These are phyloP conservation scores for Rhopalosiphum nymphaeae DNA, from an alignment of 2,888 invertebrate species.

Conservation along the genomic window DNA sequence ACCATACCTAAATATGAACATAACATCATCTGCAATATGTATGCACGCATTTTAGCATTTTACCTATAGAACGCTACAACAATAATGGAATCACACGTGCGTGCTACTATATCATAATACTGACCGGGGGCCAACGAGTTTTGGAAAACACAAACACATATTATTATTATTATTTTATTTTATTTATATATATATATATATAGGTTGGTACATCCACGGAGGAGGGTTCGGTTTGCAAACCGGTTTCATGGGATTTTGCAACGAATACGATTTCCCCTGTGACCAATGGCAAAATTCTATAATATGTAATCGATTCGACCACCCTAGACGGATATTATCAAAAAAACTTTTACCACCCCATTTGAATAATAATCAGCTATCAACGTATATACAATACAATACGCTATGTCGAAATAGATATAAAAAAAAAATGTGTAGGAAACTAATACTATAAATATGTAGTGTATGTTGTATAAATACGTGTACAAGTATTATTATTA, in stretches of 20 bases:
- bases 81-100: conserved; percentile 20
- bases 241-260: conserved; percentile 59
- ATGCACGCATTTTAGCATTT: neutral
- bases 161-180: neutral
- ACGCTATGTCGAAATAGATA: neutral
- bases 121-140: conserved; percentile 54
- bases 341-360: conserved; percentile 4
- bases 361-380: neutral
- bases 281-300: conserved; percentile 1
- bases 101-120: neutral
- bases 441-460: neutral
- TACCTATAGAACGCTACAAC: neutral
- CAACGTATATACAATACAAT: neutral
- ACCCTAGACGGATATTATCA: neutral
- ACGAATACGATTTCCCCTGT: neutral
- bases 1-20: neutral
- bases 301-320: conserved; percentile 24
- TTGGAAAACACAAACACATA: conserved; percentile 29
- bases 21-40: neutral
- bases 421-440: neutral
- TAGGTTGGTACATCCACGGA: neutral
- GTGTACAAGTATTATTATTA: neutral
- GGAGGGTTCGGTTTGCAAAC: conserved; percentile 40
- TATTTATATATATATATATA: neutral
- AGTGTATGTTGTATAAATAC: neutral